phyloP scores from a whole-genome alignment of 2,113 vertebrate genomes.

The Perca schrenkii region DNA sequence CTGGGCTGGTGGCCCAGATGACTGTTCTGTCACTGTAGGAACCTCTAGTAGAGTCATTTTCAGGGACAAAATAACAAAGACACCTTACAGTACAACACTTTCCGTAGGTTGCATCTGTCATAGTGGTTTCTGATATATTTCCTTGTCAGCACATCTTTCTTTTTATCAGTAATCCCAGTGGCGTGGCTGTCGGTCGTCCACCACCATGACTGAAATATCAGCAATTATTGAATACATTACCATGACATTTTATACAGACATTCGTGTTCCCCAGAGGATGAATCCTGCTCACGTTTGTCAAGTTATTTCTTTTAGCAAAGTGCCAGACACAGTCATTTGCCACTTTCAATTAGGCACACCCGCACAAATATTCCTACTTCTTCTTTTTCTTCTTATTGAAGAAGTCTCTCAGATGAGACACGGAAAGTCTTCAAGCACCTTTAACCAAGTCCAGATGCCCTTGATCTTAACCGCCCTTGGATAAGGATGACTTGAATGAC shows the following conservation, averaged over 20 bases:
- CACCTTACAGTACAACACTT: too few species aligned
- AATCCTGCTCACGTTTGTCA: background rate
- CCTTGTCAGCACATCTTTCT: too few species aligned
- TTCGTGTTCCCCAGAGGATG: background rate
- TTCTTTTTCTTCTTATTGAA: too few species aligned
- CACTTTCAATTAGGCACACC: background rate
- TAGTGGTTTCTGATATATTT: too few species aligned
- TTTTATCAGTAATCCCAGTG: too few species aligned
- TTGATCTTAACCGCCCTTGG: too few species aligned
- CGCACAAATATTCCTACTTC: background rate
- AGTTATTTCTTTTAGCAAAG: background rate
- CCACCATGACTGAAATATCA: slow-evolving; percentile 1
- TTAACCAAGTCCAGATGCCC: too few species aligned
- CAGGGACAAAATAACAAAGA: background rate
- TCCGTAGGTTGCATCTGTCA: too few species aligned
- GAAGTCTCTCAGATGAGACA: too few species aligned
- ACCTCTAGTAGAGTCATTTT: slow-evolving; percentile 50
- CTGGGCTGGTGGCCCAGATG: slow-evolving; percentile 42
- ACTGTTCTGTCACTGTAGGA: slow-evolving; percentile 26
- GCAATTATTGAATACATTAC: background rate
- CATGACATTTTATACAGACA: background rate
- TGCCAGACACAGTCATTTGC: background rate
- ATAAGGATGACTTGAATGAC: too few species aligned
- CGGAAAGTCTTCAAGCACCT: too few species aligned
- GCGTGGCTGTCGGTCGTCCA: background rate